phyloP scores from a whole-genome alignment of 2,888 invertebrate genomes.

The Caenorhabditis drosophilae region DNA sequence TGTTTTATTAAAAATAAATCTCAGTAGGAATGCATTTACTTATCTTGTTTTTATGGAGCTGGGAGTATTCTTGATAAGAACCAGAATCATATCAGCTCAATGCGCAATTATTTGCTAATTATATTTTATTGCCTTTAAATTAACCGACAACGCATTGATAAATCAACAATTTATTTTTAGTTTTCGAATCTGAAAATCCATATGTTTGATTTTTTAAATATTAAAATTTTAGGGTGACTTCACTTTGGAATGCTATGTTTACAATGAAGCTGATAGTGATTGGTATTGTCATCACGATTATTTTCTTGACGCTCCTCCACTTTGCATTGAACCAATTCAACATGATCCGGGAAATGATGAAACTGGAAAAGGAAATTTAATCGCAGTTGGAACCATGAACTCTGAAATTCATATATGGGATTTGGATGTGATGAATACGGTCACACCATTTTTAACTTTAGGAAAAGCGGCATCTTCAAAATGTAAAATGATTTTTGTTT shows the following conservation, averaged over 20 bases:
- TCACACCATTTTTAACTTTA: constrained; percentile 85
- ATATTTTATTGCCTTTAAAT: too few species aligned
- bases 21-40: too few species aligned
- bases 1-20: too few species aligned
- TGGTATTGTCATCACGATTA: constrained; percentile 88
- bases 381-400: constrained; percentile 90
- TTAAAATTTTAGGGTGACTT: constrained; percentile 58
- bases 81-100: too few species aligned
- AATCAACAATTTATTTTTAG: too few species aligned
- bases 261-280: constrained; percentile 85
- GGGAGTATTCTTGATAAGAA: too few species aligned
- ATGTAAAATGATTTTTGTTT: constrained; percentile 4
- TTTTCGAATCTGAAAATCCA: too few species aligned
- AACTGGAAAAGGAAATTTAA: constrained; percentile 77
- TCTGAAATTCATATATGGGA: constrained; percentile 96
- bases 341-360: constrained; percentile 80
- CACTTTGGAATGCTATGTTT: constrained; percentile 75
- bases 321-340: constrained; percentile 89
- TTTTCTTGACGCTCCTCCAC: constrained; percentile 84
- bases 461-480: constrained; percentile 38
- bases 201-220: too few species aligned
- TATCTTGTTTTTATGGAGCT: too few species aligned
- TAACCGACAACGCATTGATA: too few species aligned
- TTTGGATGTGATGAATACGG: constrained; percentile 86
- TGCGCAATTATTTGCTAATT: too few species aligned